Conservation (phyloP, 2,113 vertebrate species). For the Clarias magur region DNA sequence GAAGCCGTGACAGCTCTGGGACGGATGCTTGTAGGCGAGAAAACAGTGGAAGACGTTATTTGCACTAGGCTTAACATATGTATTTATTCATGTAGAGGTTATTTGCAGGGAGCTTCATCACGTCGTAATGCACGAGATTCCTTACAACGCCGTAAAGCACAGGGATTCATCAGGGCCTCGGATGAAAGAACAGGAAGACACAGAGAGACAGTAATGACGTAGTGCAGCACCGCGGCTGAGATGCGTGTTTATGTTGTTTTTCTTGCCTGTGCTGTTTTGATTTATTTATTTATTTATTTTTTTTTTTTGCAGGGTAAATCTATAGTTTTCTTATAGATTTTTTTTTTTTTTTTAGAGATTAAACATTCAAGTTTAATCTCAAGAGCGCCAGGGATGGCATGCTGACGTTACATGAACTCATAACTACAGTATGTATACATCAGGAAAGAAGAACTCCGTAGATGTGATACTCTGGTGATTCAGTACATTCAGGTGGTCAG, state of each 20-base stretch:
- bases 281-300: not conserved
- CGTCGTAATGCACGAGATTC: not conserved
- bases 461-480: no score
- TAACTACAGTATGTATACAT: not conserved
- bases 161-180: not conserved
- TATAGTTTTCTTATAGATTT: not conserved
- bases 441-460: no score
- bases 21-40: not conserved
- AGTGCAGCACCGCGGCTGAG: not conserved
- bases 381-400: not conserved
- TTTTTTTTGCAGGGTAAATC: not conserved
- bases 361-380: no score
- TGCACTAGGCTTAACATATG: not conserved
- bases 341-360: no score
- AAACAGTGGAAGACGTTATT: not conserved
- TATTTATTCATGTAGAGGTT: not conserved
- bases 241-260: not conserved
- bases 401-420: not conserved
- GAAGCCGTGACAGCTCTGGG: conserved; percentile 9
- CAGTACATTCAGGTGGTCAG: no score
- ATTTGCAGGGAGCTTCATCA: not conserved
- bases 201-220: not conserved
- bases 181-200: not conserved
- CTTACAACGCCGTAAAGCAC: not conserved
- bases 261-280: not conserved